A percentile compares a stretch with the other conserved stretches of the same genome.
Conservation (phyloP, 2,113 vertebrate species). For the Laticauda laticaudata region DNA sequence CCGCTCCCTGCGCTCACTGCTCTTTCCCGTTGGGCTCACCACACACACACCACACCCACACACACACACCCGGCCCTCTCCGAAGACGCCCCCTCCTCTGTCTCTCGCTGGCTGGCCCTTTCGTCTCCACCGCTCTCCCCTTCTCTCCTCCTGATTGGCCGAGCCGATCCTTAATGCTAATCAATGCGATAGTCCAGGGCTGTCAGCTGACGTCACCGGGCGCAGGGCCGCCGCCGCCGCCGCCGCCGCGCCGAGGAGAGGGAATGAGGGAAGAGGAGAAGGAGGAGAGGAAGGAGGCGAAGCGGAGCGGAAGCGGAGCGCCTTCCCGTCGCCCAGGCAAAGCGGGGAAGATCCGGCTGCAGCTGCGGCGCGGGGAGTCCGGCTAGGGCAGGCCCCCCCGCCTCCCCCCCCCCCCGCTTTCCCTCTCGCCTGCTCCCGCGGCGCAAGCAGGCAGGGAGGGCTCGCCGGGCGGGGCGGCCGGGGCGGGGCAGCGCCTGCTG, state of each 20-base stretch:
- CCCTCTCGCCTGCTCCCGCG: neutral
- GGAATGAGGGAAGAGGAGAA: no score
- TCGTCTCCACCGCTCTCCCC: neutral
- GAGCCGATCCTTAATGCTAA: constrained; percentile 62
- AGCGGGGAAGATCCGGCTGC: neutral
- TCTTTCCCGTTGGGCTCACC: neutral
- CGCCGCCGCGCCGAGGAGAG: neutral
- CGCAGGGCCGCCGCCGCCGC: constrained; percentile 26
- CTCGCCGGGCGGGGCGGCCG: constrained; percentile 18
- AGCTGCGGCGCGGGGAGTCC: neutral
- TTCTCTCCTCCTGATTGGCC: constrained; percentile 59
- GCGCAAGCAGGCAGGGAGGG: neutral
- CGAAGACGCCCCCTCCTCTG: no score
- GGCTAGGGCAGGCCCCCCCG: neutral
- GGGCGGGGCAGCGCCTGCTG: constrained; percentile 20
- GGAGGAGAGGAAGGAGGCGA: neutral
- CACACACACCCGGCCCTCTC: no score
- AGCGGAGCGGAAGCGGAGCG: neutral
- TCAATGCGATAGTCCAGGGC: constrained; percentile 50
- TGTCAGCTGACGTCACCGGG: constrained; percentile 66
- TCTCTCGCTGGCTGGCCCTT: no score
- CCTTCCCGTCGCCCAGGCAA: neutral
- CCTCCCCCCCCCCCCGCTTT: neutral
- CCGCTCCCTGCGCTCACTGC: neutral
- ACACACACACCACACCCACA: no score